Base-by-base conservation (phyloP, 2,113 vertebrate species). In the Passer domesticus region DNA sequence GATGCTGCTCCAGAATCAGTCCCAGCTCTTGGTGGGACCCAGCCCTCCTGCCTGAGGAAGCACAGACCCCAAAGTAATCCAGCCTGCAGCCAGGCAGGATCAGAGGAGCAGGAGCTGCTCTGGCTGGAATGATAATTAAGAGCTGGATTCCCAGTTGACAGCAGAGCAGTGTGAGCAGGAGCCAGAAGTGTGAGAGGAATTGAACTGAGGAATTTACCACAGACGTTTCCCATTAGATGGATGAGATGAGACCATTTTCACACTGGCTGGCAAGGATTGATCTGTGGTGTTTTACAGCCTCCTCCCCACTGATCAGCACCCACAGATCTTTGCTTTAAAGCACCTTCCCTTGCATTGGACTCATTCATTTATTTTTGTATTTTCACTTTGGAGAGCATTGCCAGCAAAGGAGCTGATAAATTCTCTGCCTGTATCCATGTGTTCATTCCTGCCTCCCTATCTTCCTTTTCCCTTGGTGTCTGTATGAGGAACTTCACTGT, bases 51-150 rank as follows among this genome's bases (percentile, higher is more conserved):
- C 6, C 3, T 56, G 43, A 49, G 53, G 55, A 81, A 70, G 59
- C 59, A 73, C 90, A 80, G 92, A 75, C 20, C 41, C 39, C 37
- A 35, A 18, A 78, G 33, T 41, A 75, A 86, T 58, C 21, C 43
- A 89, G 82, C 83, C 85, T 77, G 10, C 60, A 87, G 76, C n/a
- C 68, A 93, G 70, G 60, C 55, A 70, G 55, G 76, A 85, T 52
- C 16, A 69, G 79, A 89, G 79, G 37, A 89, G 83, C 92, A 89
- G 59, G 30, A 63, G 1, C 52, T 67, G 66, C 68, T 69, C 49
- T 64, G 81, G 79, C 73, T 92, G 33, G 76, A 94, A 91, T 94
- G 73, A 49, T 89, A 90, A 96, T 95, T 50, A 73, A 69, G 92
- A 83, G 52, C 75, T 86, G 63, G 56, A 64, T 84, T 93, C 90